These are phyloP conservation scores for Urechis unicinctus DNA, from an alignment of 2,888 invertebrate species.

Conservation along the genomic window DNA sequence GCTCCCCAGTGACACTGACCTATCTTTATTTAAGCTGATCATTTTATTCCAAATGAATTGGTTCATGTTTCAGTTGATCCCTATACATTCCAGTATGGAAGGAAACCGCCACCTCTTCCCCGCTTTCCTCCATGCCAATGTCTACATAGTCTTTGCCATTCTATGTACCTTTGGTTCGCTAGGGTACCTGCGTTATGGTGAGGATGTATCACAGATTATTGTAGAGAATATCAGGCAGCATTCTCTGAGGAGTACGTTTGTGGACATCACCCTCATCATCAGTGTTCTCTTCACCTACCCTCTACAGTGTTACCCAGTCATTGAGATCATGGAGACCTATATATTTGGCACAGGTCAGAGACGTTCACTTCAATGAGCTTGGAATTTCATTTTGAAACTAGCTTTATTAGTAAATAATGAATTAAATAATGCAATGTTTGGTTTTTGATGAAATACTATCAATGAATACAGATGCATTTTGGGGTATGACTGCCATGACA, in stretches of 20 bases:
- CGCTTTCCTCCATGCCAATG: conserved; percentile 33
- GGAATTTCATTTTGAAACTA: neutral
- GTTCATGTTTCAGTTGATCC: conserved; percentile 33
- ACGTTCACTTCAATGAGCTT: neutral
- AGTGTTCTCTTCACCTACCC: conserved; percentile 44
- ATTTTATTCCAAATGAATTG: neutral
- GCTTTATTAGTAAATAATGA: neutral
- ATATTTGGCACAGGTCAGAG: conserved; percentile 29
- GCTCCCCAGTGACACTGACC: neutral
- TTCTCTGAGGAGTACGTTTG: conserved; percentile 22
- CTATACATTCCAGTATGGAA: conserved; percentile 48
- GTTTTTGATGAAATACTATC: no score
- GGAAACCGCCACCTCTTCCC: conserved; percentile 42
- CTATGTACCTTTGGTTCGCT: conserved; percentile 36
- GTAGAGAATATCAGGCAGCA: conserved; percentile 33
- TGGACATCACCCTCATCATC: conserved; percentile 38
- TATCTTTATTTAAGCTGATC: neutral
- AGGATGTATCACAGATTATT: conserved; percentile 37
- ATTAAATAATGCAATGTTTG: no score
- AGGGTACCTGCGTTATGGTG: conserved; percentile 41
- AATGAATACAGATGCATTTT: no score
- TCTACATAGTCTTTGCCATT: conserved; percentile 28
- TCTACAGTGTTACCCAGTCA: conserved; percentile 43
- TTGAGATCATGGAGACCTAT: conserved; percentile 35
- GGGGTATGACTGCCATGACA: no score